Base-by-base conservation (phyloP, 2,113 vertebrate species). In the Aix galericulata region DNA sequence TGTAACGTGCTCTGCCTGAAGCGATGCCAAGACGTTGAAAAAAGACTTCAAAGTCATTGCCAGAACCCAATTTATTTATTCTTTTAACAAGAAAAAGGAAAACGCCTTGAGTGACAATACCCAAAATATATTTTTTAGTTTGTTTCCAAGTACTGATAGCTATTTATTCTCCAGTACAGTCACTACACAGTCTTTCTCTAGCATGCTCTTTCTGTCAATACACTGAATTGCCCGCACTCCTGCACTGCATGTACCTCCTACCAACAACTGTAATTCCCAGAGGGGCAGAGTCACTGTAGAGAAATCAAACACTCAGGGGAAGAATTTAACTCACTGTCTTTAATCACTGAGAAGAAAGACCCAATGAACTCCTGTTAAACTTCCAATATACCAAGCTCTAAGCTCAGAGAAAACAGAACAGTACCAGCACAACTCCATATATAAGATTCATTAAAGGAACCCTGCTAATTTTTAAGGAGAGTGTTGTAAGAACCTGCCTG, bases 1-100 rank as follows among this genome's bases (percentile, higher is more conserved):
- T 99, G 97, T 99, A 99, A 92, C 99, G 98, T 53, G 98, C 98
- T 98, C 99, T 98, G 40, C 98, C 99, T 53, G 99, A 98, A 80
- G 99, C 97, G 6, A 99, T 99, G 82, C 99, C 99, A 87, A 99
- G 98, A 88, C 99, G 98, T 97, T 99, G 99, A 86, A 99, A 99
- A 97, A 99, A 99, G 23, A 99, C 99, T 95, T 99, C 99, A 91
- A 99, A 99, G 95, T 99, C 99, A 96, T 99, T 99, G 89, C 99
- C 99, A 89, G 99, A 99, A 42, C 99, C 99, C 18, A 99, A 95
- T 72, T 99, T 99, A 96, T 97, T 99, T 98, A 99, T 99, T 97
- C 99, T 99, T 94, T 91, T 42, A 91, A 91, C 21, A 81, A 91
- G 44, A 97, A 93, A 97, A 84, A 74, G 63, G 20, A 46, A 96